A percentile compares a stretch with the other conserved stretches of the same genome.
Conservation (phyloP, 1,140 invertebrate species). For the Camponotus vicinus region DNA sequence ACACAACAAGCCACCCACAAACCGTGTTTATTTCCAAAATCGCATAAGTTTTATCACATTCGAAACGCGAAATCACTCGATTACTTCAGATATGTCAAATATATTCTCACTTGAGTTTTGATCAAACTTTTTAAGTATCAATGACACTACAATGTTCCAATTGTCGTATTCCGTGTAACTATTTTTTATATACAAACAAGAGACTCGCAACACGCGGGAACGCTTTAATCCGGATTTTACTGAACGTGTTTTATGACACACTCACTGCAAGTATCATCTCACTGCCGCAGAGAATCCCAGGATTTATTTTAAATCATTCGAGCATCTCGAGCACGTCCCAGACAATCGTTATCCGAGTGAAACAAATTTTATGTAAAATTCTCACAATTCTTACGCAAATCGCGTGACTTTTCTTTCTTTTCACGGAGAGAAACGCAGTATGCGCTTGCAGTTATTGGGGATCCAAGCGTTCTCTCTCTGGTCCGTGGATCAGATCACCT, state of each 20-base stretch:
- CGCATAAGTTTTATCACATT: conserved; percentile 48
- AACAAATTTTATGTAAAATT: background rate
- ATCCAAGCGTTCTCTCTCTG: conserved; percentile 4
- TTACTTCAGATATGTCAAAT: conserved; percentile 5
- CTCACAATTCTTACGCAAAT: background rate
- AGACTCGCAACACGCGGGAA: background rate
- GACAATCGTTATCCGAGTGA: background rate
- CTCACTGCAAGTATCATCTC: conserved; percentile 40
- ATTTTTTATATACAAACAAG: background rate
- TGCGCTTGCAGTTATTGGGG: background rate
- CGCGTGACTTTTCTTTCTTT: background rate
- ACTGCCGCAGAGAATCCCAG: conserved; percentile 12
- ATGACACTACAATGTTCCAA: background rate
- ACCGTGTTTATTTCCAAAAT: conserved; percentile 6
- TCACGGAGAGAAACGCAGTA: background rate
- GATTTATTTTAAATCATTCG: conserved; percentile 19
- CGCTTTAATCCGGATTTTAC: conserved; percentile 50
- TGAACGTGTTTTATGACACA: conserved; percentile 35
- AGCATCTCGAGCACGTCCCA: background rate
- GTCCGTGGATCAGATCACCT: background rate
- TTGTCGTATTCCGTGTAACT: conserved; percentile 1
- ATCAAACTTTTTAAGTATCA: background rate
- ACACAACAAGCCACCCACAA: conserved; percentile 3
- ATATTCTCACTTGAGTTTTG: background rate
- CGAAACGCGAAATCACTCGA: conserved; percentile 3